phyloP scores from a whole-genome alignment of 2,797 vertebrate genomes.

The Trachops cirrhosus region DNA sequence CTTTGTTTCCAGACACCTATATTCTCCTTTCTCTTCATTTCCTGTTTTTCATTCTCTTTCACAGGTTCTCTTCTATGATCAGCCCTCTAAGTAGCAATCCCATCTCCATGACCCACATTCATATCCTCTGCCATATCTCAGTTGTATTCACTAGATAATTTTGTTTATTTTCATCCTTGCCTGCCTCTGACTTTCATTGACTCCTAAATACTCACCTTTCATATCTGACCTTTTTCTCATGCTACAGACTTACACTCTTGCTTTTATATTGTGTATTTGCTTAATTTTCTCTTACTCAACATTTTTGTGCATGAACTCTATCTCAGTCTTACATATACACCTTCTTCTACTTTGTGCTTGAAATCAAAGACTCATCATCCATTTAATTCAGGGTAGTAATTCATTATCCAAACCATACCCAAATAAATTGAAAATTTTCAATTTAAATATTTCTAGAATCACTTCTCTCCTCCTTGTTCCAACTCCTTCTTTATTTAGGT shows the following conservation, averaged over 20 bases:
- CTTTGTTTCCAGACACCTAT: not conserved
- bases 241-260: not conserved
- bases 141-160: not conserved
- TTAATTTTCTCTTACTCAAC: not conserved
- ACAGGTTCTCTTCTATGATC: not conserved
- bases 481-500: not conserved
- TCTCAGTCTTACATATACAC: not conserved
- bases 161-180: not conserved
- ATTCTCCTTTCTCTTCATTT: not conserved
- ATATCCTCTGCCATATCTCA: not conserved
- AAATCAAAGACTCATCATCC: not conserved
- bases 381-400: not conserved
- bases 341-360: not conserved
- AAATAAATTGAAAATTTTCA: not conserved
- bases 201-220: not conserved
- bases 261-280: not conserved
- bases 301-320: not conserved
- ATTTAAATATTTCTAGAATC: not conserved
- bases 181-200: not conserved
- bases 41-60: not conserved
- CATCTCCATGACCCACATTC: not conserved
- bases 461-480: not conserved
- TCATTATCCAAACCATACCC: not conserved
- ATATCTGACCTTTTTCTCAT: not conserved
- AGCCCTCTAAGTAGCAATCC: not conserved